Evolutionary conservation across 2,113 vertebrate species (phyloP).

Genomic region (Haemorhous mexicanus): DNA sequence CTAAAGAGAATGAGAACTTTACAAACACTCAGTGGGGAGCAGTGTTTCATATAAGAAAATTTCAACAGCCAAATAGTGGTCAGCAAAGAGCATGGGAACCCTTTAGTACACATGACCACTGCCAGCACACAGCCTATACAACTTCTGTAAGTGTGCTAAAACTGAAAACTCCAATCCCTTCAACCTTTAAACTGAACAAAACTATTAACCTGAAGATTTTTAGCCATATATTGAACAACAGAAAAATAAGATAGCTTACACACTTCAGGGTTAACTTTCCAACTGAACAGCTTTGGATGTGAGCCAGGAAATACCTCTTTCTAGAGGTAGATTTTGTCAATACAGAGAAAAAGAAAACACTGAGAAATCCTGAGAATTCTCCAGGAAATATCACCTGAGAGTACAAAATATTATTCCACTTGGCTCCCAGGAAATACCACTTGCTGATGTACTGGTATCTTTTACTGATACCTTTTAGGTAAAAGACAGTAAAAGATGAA

Average conservation of each 20-base stretch:
- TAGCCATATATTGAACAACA: neutral
- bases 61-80: neutral
- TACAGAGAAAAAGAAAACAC: neutral
- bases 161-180: neutral
- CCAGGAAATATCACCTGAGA: neutral
- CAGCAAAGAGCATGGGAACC: neutral
- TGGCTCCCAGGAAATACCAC: neutral
- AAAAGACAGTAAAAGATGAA: neutral
- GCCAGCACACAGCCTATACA: neutral
- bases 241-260: neutral
- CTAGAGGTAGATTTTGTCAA: neutral
- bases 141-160: neutral
- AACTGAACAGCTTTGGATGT: neutral
- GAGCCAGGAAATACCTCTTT: neutral
- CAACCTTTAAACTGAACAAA: neutral
- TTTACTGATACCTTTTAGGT: neutral
- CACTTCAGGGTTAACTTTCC: neutral
- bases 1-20: neutral
- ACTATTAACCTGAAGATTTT: neutral
- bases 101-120: neutral
- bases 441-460: neutral
- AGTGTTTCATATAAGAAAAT: neutral
- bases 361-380: neutral
- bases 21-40: neutral
- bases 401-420: neutral